phyloP scores from a whole-genome alignment of 2,797 vertebrate species.

The Chelon auratus region DNA sequence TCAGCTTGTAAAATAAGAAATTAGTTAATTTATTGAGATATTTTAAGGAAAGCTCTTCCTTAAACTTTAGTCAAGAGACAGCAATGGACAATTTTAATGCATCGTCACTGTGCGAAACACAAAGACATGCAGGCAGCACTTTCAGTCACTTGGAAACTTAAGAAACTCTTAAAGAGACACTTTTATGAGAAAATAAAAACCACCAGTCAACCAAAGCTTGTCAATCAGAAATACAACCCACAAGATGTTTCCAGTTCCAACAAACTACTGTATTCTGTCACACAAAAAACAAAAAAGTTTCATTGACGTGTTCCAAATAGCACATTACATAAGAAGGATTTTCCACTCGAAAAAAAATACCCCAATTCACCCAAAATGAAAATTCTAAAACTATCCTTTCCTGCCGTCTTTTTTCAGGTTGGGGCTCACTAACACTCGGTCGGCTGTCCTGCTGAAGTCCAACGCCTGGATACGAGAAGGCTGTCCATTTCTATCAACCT shows the following conservation, averaged over 20 bases:
- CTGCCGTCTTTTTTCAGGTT: conserved; percentile 69
- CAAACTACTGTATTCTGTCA: not conserved
- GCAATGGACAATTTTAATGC: not conserved
- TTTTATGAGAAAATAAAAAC: not conserved
- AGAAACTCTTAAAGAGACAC: not conserved
- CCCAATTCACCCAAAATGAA: conserved; percentile 2
- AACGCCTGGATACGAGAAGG: conserved; percentile 38
- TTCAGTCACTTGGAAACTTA: not conserved
- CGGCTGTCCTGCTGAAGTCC: conserved; percentile 37
- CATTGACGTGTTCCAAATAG: conserved; percentile 2
- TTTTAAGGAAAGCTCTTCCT: not conserved
- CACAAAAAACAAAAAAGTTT: not conserved
- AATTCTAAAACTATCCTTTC: conserved; percentile 30
- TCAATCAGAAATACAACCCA: not conserved
- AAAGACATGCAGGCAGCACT: not conserved
- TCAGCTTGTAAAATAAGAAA: not conserved
- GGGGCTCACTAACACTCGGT: conserved; percentile 35
- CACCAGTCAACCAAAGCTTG: not conserved
- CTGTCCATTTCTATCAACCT: conserved; percentile 35
- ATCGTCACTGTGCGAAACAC: conserved; percentile 7
- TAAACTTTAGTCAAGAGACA: not conserved
- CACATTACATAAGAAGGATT: not conserved
- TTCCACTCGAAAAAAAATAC: not conserved
- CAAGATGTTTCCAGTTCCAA: conserved; percentile 5
- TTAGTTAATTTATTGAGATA: not conserved